Percentiles rank a stretch among this genome's conserved stretches.
These are phyloP conservation scores for Dysidea cf. avara DNA, from an alignment of 37 sponge, comb jelly and placozoan genomes.

Conservation along the genomic window DNA sequence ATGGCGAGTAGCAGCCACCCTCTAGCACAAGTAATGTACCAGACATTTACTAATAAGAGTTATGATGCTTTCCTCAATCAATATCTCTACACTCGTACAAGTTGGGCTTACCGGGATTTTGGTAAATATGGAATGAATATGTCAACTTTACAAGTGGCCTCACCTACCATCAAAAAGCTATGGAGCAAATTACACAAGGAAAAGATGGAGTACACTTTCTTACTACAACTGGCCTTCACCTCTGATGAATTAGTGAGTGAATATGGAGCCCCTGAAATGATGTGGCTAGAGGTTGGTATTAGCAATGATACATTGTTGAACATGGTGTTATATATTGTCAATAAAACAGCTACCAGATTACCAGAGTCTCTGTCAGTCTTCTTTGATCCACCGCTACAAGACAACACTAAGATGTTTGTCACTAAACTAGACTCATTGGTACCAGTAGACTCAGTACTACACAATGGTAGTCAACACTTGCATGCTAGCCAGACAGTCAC, in stretches of 20 bases:
- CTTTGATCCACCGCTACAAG: constrained; percentile 19
- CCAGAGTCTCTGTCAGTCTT: constrained; percentile 45
- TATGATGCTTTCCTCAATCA: constrained; percentile 24
- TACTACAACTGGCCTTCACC: no score
- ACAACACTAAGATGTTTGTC: constrained; percentile 20
- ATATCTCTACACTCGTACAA: constrained; percentile 1
- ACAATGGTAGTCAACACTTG: constrained; percentile 74
- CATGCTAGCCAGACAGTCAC: constrained; percentile 45
- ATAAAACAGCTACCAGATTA: constrained; percentile 59
- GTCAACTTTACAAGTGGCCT: not conserved
- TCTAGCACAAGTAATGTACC: constrained; percentile 30
- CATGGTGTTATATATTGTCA: constrained; percentile 24
- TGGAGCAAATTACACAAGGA: no score
- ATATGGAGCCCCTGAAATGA: constrained; percentile 23
- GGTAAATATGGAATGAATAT: constrained; percentile 58
- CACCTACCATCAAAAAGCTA: constrained; percentile 5
- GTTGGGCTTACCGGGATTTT: constrained; percentile 41
- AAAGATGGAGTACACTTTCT: no score
- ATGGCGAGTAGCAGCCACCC: constrained; percentile 20
- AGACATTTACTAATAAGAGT: constrained; percentile 42
- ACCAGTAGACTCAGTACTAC: constrained; percentile 45
- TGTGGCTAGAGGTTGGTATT: not conserved
- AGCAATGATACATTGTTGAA: constrained; percentile 16
- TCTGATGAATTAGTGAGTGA: constrained; percentile 1
- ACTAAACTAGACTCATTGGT: constrained; percentile 42